Evolutionary conservation across 1,140 invertebrate genomes (phyloP), one percentile per base, ranked within the genome.

Genomic region (Polypedilum pembai): DNA sequence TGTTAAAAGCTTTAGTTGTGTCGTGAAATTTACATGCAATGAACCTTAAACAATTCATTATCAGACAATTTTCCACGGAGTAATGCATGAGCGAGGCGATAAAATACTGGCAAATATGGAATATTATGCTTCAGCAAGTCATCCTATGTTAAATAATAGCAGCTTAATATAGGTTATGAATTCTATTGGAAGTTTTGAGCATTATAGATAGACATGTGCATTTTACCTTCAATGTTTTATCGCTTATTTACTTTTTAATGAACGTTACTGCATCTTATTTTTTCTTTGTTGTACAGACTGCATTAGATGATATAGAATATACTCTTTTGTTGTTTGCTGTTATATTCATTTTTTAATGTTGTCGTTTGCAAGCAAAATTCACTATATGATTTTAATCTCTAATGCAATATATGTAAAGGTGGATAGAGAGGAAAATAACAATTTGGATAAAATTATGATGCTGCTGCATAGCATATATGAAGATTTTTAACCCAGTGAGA

Each of bases 1-100:
- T 33, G 24, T 33, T n/a, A n/a, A n/a, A 33, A 33, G 24, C 24
- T 45, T 45, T 45, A 45, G 8, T 45, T 45, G 41, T 45, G 41
- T 45, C 41, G 15, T 45, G 41, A 45, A 45, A 56, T 56, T 56
- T 56, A 56, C 45, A 56, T 56, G 45, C 12, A 12, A 56, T 56
- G 45, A 56, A 56, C 45, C 12, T 56, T 56, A 56, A 56, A 56
- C 45, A 56, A 15, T 56, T 56, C 45, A 56, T 56, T 56, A 56
- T 56, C 45, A 56, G 45, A 56, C 8, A 56, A n/a, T 56, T 56
- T n/a, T 12, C 45, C 12, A 15, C 3, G 41, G n/a, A 56, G 45
- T 15, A 56, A 56, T 56, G 45, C 45, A 56, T 56, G 45, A 56
- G 45, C 4, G 12, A 56, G 45, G 45, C 45, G 45, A 56, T 56